These are phyloP conservation scores for Perdita meconis DNA, from an alignment of 2,888 invertebrate genomes.

Conservation along the genomic window DNA sequence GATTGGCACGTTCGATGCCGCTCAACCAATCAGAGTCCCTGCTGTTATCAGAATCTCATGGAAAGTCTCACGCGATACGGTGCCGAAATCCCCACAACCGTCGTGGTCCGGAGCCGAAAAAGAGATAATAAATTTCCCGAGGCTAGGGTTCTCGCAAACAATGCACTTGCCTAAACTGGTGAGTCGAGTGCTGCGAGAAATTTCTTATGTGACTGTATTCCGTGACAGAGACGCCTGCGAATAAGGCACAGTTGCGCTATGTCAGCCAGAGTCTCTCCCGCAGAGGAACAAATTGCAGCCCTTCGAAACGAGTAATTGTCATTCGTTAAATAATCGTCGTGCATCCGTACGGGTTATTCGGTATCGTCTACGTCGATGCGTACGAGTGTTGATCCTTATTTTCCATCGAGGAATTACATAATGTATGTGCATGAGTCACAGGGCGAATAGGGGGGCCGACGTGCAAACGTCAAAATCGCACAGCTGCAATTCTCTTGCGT, in stretches of 20 bases:
- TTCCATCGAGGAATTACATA: constrained; percentile 64
- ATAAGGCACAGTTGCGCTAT: constrained; percentile 48
- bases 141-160: constrained; percentile 58
- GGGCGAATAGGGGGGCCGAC: constrained; percentile 52
- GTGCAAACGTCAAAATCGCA: constrained; percentile 69
- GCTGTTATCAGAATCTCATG: too few species aligned
- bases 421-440: constrained; percentile 69
- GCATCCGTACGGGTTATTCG: constrained; percentile 1
- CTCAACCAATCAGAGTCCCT: too few species aligned
- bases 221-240: constrained; percentile 43
- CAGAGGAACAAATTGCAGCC: constrained; percentile 28
- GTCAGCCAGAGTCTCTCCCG: constrained; percentile 18
- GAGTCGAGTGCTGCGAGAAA: constrained; percentile 45
- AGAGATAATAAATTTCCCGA: constrained; percentile 43
- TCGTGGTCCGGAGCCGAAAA: constrained; percentile 20
- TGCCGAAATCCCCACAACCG: constrained; percentile 49
- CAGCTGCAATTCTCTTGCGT: constrained; percentile 35
- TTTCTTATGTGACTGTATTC: constrained; percentile 55
- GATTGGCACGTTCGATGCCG: too few species aligned
- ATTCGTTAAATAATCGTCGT: constrained; percentile 21
- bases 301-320: constrained; percentile 33
- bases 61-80: background rate
- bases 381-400: constrained; percentile 47
- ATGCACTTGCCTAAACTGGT: constrained; percentile 57
- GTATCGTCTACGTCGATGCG: constrained; percentile 32